These are phyloP conservation scores for Stenopsyche tienmushanensis DNA, from an alignment of 1,140 invertebrate genomes.

Conservation along the genomic window DNA sequence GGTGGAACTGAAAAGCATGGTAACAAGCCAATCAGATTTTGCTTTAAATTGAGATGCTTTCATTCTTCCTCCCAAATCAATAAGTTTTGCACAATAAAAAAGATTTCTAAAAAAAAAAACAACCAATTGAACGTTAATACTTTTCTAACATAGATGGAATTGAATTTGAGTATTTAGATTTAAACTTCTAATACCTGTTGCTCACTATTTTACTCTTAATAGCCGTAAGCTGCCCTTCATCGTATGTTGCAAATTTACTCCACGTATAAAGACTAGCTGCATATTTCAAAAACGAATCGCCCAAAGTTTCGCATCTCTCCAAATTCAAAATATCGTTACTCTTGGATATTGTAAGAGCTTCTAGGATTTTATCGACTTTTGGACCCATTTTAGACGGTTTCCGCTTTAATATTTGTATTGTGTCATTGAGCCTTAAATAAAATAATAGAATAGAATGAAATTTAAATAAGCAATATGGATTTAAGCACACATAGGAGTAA, in stretches of 20 bases:
- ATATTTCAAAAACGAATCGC: constrained; percentile 88
- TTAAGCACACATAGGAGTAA: too few relatives aligned
- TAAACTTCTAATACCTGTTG: constrained; percentile 68
- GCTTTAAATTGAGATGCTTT: constrained; percentile 67
- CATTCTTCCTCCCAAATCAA: constrained; percentile 58
- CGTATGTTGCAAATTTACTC: constrained; percentile 64
- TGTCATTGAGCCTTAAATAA: constrained; percentile 45
- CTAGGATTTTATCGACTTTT: constrained; percentile 51
- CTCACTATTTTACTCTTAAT: constrained; percentile 77
- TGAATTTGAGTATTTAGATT: not conserved
- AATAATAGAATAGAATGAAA: constrained; percentile 5
- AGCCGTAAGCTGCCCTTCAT: constrained; percentile 76
- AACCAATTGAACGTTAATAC: too few relatives aligned
- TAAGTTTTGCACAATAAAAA: constrained; percentile 49
- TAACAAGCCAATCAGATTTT: constrained; percentile 65
- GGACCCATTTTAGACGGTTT: constrained; percentile 40
- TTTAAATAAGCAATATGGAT: too few relatives aligned
- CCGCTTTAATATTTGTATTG: constrained; percentile 16
- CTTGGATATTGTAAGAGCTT: constrained; percentile 71
- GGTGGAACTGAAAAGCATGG: constrained; percentile 61
- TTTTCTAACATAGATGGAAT: constrained; percentile 37
- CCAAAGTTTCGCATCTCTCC: constrained; percentile 82
- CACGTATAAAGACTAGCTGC: constrained; percentile 71
- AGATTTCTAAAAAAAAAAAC: constrained; percentile 47
- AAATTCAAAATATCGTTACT: constrained; percentile 78